Conservation (phyloP, 2,797 vertebrate species). For the Petrocephalus sullivani region DNA sequence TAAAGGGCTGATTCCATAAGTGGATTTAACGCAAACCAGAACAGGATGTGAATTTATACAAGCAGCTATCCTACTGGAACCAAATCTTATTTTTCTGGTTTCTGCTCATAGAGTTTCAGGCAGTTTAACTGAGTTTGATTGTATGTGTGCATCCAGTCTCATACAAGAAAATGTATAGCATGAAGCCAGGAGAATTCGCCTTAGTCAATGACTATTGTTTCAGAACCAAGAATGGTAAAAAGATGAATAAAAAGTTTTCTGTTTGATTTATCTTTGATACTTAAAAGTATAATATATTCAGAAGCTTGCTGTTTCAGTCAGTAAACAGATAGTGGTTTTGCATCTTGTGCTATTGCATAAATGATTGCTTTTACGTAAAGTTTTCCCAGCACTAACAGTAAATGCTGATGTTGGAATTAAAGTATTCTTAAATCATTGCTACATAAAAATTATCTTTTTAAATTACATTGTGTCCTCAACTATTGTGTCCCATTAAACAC, state of each 20-base stretch:
- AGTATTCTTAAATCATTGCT: background rate
- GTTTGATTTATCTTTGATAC: background rate
- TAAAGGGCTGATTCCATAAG: background rate
- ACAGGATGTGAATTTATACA: background rate
- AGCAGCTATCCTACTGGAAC: background rate
- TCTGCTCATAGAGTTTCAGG: background rate
- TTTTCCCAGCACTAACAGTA: background rate
- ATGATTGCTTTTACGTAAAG: background rate
- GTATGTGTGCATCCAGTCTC: background rate
- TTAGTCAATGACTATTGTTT: background rate
- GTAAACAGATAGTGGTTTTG: background rate
- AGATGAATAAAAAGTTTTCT: background rate
- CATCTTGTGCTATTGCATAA: background rate
- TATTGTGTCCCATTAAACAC: background rate
- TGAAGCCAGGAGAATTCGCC: background rate
- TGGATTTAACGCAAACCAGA: background rate
- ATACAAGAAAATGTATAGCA: background rate
- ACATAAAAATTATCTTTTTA: background rate
- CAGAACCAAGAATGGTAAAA: background rate
- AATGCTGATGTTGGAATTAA: background rate
- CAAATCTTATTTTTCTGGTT: background rate
- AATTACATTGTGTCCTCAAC: background rate
- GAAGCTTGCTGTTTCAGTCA: background rate
- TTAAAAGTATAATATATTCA: background rate
- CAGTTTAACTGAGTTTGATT: background rate